These are phyloP conservation scores for Daphoenositta chrysoptera DNA, from an alignment of 2,113 vertebrate species.

Conservation along the genomic window DNA sequence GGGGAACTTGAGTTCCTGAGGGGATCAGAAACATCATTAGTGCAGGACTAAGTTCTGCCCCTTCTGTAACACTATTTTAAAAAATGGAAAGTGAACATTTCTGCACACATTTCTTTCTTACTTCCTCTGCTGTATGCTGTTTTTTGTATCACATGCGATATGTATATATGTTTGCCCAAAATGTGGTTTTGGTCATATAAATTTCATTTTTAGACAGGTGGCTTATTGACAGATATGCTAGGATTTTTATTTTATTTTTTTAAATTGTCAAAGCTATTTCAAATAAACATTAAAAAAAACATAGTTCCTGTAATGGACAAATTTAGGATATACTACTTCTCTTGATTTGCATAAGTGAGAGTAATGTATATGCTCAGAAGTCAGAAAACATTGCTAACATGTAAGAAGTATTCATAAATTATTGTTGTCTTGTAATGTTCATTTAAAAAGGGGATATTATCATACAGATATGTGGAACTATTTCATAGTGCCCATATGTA, in stretches of 20 bases:
- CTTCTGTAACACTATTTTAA: constrained; percentile 52
- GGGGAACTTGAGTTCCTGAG: constrained; percentile 59
- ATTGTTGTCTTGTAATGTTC: constrained; percentile 53
- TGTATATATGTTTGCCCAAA: constrained; percentile 62
- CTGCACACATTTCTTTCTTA: constrained; percentile 49
- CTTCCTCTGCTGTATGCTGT: constrained; percentile 47
- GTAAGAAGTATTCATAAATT: constrained; percentile 55
- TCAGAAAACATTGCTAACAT: constrained; percentile 27
- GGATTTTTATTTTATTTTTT: constrained; percentile 68
- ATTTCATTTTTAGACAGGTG: constrained; percentile 55
- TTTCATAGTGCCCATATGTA: constrained; percentile 30
- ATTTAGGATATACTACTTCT: constrained; percentile 12
- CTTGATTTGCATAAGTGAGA: constrained; percentile 4
- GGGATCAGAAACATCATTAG: constrained; percentile 57
- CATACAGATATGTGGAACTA: constrained; percentile 24
- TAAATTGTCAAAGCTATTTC: constrained; percentile 59
- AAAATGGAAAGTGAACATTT: constrained; percentile 12
- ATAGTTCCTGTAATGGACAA: constrained; percentile 46
- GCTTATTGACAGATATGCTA: constrained; percentile 60
- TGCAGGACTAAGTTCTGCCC: constrained; percentile 54
- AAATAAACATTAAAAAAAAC: constrained; percentile 24
- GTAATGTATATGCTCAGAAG: constrained; percentile 36
- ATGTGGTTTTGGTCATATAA: constrained; percentile 47
- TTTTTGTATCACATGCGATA: constrained; percentile 59
- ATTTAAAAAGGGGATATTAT: constrained; percentile 49